Conservation (phyloP, 2,797 vertebrate genomes). For the Halcyon chelicuti region DNA sequence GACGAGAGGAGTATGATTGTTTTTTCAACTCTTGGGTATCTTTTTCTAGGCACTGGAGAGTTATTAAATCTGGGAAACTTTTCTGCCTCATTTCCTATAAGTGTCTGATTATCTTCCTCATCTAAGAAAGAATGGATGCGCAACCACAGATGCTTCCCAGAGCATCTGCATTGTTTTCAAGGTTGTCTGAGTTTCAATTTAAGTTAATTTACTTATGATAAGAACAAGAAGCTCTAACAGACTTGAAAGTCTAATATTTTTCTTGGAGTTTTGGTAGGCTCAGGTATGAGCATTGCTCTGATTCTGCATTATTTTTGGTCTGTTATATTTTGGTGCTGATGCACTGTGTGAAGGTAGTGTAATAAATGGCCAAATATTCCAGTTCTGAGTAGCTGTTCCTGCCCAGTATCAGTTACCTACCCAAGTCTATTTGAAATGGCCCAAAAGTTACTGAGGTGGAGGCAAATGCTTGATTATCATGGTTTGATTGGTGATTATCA, state of each 20-base stretch:
- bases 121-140: not conserved
- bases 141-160: not conserved
- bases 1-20: not conserved
- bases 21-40: not conserved
- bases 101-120: not conserved
- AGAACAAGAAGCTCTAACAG: not conserved
- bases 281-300: not conserved
- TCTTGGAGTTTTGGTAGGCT: not conserved
- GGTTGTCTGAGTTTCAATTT: constrained; percentile 7
- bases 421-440: not conserved
- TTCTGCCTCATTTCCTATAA: not conserved
- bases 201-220: not conserved
- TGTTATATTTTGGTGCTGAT: not conserved
- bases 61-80: not conserved
- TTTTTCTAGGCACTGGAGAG: not conserved
- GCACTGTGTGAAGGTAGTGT: not conserved
- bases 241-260: not conserved
- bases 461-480: not conserved
- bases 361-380: not conserved
- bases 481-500: not conserved
- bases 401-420: not conserved
- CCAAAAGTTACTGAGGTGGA: not conserved
- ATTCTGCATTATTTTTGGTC: not conserved
- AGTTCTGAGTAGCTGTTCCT: not conserved
- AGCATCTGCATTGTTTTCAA: constrained; percentile 18